These are phyloP conservation scores for Brachypalpus laphriformis DNA, from an alignment of 2,888 invertebrate species.

Conservation along the genomic window DNA sequence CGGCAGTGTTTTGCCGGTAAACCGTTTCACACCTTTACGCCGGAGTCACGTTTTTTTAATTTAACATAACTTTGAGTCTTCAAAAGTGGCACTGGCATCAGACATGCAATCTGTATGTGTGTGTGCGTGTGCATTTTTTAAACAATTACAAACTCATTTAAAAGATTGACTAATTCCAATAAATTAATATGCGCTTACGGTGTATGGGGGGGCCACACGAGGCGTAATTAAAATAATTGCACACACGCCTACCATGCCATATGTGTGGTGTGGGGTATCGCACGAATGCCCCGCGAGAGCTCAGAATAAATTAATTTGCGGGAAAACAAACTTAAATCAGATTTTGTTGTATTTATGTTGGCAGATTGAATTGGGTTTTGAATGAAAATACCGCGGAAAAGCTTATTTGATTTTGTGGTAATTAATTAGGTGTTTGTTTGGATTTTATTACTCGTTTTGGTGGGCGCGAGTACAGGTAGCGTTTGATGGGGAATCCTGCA, in stretches of 20 bases:
- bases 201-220: slow-evolving; percentile 2
- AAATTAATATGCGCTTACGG: slow-evolving; percentile 44
- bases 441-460: background rate
- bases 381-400: slow-evolving; percentile 39
- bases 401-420: slow-evolving; percentile 44
- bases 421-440: slow-evolving; percentile 61
- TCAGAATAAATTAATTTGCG: slow-evolving; percentile 42
- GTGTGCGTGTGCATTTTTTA: slow-evolving; percentile 27
- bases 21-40: slow-evolving; percentile 27
- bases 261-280: background rate
- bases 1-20: slow-evolving; percentile 21
- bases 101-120: background rate
- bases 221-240: slow-evolving; percentile 58
- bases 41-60: slow-evolving; percentile 33
- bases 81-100: background rate
- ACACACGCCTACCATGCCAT: slow-evolving; percentile 23
- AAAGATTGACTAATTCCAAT: slow-evolving; percentile 35
- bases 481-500: background rate
- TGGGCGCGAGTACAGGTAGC: background rate
- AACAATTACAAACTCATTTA: slow-evolving; percentile 53
- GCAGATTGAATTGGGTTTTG: slow-evolving; percentile 19
- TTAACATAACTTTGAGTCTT: background rate
- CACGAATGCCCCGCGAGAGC: background rate
- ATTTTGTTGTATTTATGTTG: slow-evolving; percentile 15
- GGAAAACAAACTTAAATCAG: slow-evolving; percentile 36